Percentiles rank a stretch among this genome's conserved stretches.
These are phyloP conservation scores for Smutsia gigantea DNA, from an alignment of 2,797 vertebrate genomes.

Conservation along the genomic window DNA sequence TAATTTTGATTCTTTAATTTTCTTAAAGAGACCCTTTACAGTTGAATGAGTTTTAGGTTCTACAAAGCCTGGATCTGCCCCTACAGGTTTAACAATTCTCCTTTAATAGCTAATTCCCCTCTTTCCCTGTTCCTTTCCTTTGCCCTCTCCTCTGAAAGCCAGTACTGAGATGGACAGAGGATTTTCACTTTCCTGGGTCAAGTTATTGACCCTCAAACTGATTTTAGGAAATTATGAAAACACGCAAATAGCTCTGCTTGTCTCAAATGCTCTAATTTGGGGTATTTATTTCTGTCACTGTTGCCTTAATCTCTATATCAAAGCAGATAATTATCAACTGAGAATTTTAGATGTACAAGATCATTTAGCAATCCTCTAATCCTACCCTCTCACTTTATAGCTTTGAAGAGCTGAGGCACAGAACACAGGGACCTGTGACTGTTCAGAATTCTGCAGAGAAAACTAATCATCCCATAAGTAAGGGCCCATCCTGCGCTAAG, in stretches of 20 bases:
- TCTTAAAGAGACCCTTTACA: neutral
- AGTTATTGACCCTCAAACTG: neutral
- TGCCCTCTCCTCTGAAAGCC: neutral
- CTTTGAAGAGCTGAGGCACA: slow-evolving; percentile 14
- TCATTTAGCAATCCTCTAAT: slow-evolving; percentile 41
- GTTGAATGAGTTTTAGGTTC: neutral
- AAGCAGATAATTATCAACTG: slow-evolving; percentile 45
- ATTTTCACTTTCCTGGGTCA: neutral
- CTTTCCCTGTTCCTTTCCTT: too few relatives aligned
- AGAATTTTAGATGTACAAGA: slow-evolving; percentile 48
- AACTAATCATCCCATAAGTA: slow-evolving; percentile 28
- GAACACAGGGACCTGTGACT: neutral
- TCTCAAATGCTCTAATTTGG: slow-evolving; percentile 26
- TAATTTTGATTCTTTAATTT: slow-evolving; percentile 22
- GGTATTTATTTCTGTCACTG: slow-evolving; percentile 24
- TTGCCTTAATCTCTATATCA: slow-evolving; percentile 23
- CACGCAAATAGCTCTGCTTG: neutral
- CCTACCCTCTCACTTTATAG: slow-evolving; percentile 39
- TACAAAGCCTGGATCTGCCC: neutral
- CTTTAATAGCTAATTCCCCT: neutral
- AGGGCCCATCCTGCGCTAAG: neutral
- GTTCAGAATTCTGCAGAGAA: slow-evolving; percentile 28
- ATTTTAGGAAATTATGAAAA: slow-evolving; percentile 43
- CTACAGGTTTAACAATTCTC: neutral
- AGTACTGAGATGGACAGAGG: neutral